A percentile compares a stretch with the other conserved stretches of the same genome.
phyloP scores from a whole-genome alignment of 2,888 invertebrate species.

The Drosophila diplacantha region DNA sequence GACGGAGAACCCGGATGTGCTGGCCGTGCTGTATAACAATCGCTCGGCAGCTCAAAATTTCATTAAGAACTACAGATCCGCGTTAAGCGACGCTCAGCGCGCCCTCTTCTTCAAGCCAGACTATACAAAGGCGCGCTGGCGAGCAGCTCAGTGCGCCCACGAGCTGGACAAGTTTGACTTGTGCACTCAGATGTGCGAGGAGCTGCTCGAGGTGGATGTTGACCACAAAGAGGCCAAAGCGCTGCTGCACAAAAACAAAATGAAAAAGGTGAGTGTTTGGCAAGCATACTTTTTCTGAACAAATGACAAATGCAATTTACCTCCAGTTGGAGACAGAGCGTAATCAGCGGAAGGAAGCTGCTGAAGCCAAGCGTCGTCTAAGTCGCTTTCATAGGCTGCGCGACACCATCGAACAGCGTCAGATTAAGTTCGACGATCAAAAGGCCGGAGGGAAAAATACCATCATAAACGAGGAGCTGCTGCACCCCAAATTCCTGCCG shows the following conservation, averaged over 20 bases:
- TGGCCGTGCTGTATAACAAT: slow-evolving; percentile 93
- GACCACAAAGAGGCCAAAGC: slow-evolving; percentile 80
- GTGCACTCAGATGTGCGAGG: slow-evolving; percentile 85
- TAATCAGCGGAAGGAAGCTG: slow-evolving; percentile 75
- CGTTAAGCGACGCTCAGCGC: slow-evolving; percentile 87
- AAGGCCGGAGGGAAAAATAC: slow-evolving; percentile 74
- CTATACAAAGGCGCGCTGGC: slow-evolving; percentile 86
- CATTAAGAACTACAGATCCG: slow-evolving; percentile 88
- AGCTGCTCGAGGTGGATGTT: slow-evolving; percentile 81
- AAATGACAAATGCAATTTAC: not conserved
- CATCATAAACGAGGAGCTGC: slow-evolving; percentile 78
- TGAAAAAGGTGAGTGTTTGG: slow-evolving; percentile 68
- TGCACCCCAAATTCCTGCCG: slow-evolving; percentile 83
- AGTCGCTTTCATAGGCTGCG: slow-evolving; percentile 78
- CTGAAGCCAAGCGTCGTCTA: slow-evolving; percentile 78
- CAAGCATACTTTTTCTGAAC: not conserved
- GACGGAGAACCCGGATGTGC: slow-evolving; percentile 83
- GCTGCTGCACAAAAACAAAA: slow-evolving; percentile 80
- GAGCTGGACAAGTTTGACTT: slow-evolving; percentile 84
- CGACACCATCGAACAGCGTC: slow-evolving; percentile 78
- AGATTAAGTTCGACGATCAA: slow-evolving; percentile 80
- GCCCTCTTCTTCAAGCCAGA: slow-evolving; percentile 86
- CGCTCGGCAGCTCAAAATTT: slow-evolving; percentile 93
- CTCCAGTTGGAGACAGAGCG: slow-evolving; percentile 67
- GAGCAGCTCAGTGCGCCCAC: slow-evolving; percentile 87